phyloP scores from a whole-genome alignment of 2,888 invertebrate genomes.

The Osmoderma eremita region DNA sequence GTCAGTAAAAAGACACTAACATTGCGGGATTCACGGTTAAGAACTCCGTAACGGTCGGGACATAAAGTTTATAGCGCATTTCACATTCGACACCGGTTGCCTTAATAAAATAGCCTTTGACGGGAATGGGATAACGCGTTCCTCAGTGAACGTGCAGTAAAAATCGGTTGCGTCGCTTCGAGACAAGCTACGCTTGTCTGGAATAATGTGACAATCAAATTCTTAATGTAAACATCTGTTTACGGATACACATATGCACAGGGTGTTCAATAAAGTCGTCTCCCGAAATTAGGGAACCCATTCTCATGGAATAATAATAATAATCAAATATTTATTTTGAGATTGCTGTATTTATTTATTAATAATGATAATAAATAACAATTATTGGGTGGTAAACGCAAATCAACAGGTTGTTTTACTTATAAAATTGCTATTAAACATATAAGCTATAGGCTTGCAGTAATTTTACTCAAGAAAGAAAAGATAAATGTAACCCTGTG shows the following conservation, averaged over 20 bases:
- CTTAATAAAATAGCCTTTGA: constrained; percentile 62
- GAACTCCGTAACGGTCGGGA: constrained; percentile 61
- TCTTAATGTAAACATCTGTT: constrained; percentile 39
- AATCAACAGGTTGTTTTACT: too few relatives aligned
- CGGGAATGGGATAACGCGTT: constrained; percentile 45
- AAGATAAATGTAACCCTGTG: too few relatives aligned
- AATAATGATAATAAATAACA: too few relatives aligned
- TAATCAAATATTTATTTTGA: too few relatives aligned
- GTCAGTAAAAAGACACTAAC: constrained; percentile 61
- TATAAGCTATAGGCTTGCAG: too few relatives aligned
- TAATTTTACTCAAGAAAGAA: too few relatives aligned
- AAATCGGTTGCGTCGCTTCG: constrained; percentile 35
- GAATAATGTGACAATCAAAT: constrained; percentile 39
- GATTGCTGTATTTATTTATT: too few relatives aligned
- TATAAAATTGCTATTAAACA: too few relatives aligned
- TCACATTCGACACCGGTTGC: constrained; percentile 64
- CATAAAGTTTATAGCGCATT: constrained; percentile 64
- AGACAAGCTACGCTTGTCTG: constrained; percentile 35
- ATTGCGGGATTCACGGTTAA: constrained; percentile 62
- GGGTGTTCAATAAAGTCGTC: background rate
- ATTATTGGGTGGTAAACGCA: too few relatives aligned
- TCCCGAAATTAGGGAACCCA: too few relatives aligned
- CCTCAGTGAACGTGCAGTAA: constrained; percentile 40
- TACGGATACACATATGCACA: background rate
- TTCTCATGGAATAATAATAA: too few relatives aligned